Evolutionary conservation across 2,113 vertebrate species (phyloP).

Genomic region (Rhodinocichla rosea): DNA sequence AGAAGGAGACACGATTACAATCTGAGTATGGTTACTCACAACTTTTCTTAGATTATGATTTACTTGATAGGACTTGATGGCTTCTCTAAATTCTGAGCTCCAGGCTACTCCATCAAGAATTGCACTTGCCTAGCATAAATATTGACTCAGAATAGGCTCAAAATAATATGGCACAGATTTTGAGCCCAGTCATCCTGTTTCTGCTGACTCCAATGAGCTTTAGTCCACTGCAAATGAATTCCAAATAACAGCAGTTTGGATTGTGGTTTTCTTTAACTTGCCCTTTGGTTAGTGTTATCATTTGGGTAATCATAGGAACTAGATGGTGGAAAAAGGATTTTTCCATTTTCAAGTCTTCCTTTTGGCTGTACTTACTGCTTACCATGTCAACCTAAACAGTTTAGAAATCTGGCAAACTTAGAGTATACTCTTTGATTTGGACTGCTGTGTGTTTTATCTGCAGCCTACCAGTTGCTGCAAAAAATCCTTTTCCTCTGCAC

Average conservation of each 20-base stretch:
- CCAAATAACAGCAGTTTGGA: neutral
- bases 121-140: neutral
- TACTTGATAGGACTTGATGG: neutral
- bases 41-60: neutral
- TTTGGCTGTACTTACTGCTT: neutral
- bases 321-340: neutral
- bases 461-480: neutral
- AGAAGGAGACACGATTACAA: accelerated
- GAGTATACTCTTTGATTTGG: neutral
- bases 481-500: neutral
- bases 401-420: neutral
- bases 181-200: neutral
- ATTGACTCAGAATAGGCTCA: neutral
- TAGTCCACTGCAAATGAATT: neutral
- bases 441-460: neutral
- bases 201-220: neutral
- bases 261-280: neutral
- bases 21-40: neutral
- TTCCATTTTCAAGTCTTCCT: neutral
- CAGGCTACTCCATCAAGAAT: neutral
- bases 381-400: neutral
- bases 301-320: neutral
- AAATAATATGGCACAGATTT: neutral
- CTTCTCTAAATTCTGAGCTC: neutral
- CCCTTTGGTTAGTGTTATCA: neutral